Evolutionary conservation across 2,888 invertebrate species (phyloP), one percentile per base, ranked within the genome.

Genomic region (Nasonovia ribisnigri): DNA sequence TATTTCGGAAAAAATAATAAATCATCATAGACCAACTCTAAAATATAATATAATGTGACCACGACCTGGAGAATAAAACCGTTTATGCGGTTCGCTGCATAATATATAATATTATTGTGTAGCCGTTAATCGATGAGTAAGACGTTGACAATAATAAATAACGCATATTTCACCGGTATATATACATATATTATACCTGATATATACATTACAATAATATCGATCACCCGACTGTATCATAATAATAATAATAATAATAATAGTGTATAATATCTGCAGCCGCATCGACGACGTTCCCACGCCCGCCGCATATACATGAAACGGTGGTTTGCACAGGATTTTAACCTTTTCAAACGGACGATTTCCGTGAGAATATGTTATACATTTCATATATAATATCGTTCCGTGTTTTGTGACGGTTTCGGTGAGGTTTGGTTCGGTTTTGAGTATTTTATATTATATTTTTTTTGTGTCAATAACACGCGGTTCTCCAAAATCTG

Each of bases 241-340:
- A 36, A 67, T 67, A 54, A 54, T 54, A 67, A 67, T 16, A 77
- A 77, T 77, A 77, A 36, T 77, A 67, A 16, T 20, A 36, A 77
- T 77, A 60, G 36, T 77, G 2, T 77, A 3, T 42, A n/a, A 67
- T 67, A 77, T 36, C 8, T 77, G 77, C 77, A 77, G 36, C 36
- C 77, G 77, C 77, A 3, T 36, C 36, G 36, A 3, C 77, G 20
- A 77, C 36, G 87, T 88, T 88, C 88, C 88, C 88, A 88, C 88
- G 88, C 88, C 48, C 48, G 5, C 88, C 88, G 51, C 24, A 20
- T 20, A 20, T 1, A 24, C 10, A 16, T 13, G 43, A 90, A 90
- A 77, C 90, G 67, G 90, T 90, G 67, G 90, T 90, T 90, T 90
- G 77, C 77, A 90, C 43, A 77, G 90, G 90, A 90, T 90, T 90